Percentiles rank a stretch among this genome's conserved stretches.
Conservation (phyloP, 2,113 vertebrate species). For the Anolis sagrei region DNA sequence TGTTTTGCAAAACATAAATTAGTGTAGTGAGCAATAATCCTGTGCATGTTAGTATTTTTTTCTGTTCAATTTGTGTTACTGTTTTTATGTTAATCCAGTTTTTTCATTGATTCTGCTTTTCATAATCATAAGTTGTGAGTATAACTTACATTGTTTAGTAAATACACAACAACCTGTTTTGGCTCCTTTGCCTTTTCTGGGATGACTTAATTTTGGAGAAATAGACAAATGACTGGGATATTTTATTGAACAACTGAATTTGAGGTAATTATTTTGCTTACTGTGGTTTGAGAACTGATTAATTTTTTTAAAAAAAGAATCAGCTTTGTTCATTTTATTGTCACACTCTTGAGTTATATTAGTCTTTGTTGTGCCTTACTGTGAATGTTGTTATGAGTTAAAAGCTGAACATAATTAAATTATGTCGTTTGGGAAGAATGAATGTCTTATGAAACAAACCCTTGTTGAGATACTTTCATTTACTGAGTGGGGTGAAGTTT, state of each 20-base stretch:
- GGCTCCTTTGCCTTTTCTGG: not conserved
- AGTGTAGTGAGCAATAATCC: not conserved
- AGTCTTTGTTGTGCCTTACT: slow-evolving; percentile 70
- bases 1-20: slow-evolving; percentile 12
- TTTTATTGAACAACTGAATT: not conserved
- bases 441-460: not conserved
- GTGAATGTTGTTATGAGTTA: slow-evolving; percentile 61
- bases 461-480: not conserved
- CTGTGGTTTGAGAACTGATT: slow-evolving; percentile 81
- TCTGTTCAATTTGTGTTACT: slow-evolving; percentile 1
- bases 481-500: not conserved
- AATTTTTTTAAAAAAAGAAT: slow-evolving; percentile 47
- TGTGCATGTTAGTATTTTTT: slow-evolving; percentile 32
- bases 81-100: not conserved
- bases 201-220: slow-evolving; percentile 5
- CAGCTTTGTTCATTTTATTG: slow-evolving; percentile 59
- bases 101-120: not conserved
- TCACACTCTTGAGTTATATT: slow-evolving; percentile 56
- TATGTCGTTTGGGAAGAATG: not conserved
- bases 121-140: slow-evolving; percentile 2
- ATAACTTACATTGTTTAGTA: slow-evolving; percentile 9
- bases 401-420: slow-evolving; percentile 45
- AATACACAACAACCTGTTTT: slow-evolving; percentile 24
- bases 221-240: not conserved
- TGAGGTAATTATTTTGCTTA: slow-evolving; percentile 73